These are phyloP conservation scores for Girardia tigrina DNA, from an alignment of 2,888 invertebrate species.

Conservation along the genomic window DNA sequence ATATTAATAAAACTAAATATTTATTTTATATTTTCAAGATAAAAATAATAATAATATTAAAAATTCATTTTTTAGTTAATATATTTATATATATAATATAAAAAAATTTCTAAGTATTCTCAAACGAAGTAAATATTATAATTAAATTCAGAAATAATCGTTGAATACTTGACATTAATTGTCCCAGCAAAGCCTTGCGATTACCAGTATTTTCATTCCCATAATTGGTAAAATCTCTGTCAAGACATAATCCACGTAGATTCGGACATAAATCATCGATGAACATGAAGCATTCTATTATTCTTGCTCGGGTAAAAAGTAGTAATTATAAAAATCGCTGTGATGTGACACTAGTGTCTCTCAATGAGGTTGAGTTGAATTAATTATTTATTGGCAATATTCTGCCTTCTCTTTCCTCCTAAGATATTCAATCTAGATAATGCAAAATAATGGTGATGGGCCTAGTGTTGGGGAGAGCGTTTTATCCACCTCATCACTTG, in stretches of 20 bases:
- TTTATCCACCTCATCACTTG: slow-evolving; percentile 6
- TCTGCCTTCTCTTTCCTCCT: slow-evolving; percentile 8
- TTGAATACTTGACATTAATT: slow-evolving; percentile 4
- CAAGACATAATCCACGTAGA: background rate
- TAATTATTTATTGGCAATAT: slow-evolving; percentile 16
- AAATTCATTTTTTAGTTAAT: no score
- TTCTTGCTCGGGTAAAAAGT: background rate
- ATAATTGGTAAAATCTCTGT: background rate
- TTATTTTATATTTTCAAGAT: no score
- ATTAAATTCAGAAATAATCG: background rate
- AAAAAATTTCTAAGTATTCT: no score
- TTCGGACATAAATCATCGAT: slow-evolving; percentile 20
- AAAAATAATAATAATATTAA: no score
- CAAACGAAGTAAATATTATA: background rate
- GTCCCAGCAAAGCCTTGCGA: background rate
- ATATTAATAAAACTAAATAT: no score
- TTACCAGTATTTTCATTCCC: background rate
- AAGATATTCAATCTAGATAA: slow-evolving; percentile 17
- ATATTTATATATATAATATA: no score
- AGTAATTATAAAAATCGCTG: slow-evolving; percentile 17
- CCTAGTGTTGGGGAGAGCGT: slow-evolving; percentile 2
- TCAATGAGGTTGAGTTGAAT: slow-evolving; percentile 11
- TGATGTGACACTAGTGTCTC: slow-evolving; percentile 19
- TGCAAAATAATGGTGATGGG: slow-evolving; percentile 17
- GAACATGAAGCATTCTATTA: slow-evolving; percentile 1